These are phyloP conservation scores for Bambusicola thoracicus DNA, from an alignment of 2,113 vertebrate species.

Conservation along the genomic window DNA sequence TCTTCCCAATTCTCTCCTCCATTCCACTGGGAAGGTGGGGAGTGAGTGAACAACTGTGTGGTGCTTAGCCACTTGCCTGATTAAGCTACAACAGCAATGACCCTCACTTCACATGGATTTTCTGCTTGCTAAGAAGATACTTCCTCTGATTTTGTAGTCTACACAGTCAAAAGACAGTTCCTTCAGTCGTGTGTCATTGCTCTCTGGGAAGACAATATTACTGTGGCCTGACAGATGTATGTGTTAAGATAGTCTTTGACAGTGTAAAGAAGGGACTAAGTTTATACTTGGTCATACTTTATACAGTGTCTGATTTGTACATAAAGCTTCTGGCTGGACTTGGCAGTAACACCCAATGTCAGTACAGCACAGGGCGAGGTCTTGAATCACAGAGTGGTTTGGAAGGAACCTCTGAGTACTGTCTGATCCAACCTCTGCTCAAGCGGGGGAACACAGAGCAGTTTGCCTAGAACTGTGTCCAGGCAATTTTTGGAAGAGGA, in stretches of 20 bases:
- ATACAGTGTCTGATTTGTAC: neutral
- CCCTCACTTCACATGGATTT: neutral
- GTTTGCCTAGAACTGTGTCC: neutral
- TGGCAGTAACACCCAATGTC: neutral
- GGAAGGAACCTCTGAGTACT: neutral
- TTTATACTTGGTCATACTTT: neutral
- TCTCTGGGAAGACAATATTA: neutral
- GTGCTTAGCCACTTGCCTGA: too few species aligned
- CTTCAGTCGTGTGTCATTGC: neutral
- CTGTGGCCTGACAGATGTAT: neutral
- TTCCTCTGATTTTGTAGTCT: neutral
- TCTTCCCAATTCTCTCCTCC: too few species aligned
- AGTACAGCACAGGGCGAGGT: neutral
- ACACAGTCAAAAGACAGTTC: neutral
- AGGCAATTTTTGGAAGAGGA: neutral
- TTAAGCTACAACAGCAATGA: neutral
- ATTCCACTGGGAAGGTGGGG: too few species aligned
- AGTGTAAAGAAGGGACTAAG: accelerated
- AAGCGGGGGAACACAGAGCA: neutral
- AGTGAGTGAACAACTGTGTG: too few species aligned
- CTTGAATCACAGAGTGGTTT: neutral
- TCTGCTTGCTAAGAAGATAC: neutral
- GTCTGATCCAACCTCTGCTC: neutral
- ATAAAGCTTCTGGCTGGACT: neutral
- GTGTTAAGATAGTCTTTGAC: neutral